phyloP scores from a whole-genome alignment of 2,113 vertebrate genomes.

The Podarcis raffonei region DNA sequence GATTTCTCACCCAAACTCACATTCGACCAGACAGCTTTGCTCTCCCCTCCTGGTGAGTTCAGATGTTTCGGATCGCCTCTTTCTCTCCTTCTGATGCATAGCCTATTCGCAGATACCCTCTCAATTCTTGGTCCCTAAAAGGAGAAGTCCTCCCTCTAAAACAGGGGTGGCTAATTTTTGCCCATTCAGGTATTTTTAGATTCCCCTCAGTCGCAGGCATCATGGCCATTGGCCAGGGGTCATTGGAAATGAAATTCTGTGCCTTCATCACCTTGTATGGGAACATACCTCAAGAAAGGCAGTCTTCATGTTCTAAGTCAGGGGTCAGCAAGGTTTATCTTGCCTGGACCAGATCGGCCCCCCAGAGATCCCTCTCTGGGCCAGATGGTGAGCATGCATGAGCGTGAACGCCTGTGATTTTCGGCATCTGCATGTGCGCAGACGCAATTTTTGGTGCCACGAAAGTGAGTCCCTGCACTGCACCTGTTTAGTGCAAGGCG shows the following conservation, averaged over 20 bases:
- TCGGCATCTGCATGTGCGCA: too few species aligned
- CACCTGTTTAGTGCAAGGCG: rapidly evolving
- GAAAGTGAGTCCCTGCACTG: too few species aligned
- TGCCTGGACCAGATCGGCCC: too few species aligned
- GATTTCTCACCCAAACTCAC: neutral
- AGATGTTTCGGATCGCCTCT: neutral
- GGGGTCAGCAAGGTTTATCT: too few species aligned
- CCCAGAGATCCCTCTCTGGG: too few species aligned
- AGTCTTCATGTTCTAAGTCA: neutral
- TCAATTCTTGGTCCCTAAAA: neutral
- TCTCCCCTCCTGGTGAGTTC: neutral
- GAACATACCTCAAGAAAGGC: neutral
- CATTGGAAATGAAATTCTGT: neutral
- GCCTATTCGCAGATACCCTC: neutral
- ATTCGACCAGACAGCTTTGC: neutral
- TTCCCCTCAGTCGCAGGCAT: neutral
- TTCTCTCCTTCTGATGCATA: neutral
- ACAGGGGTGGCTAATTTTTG: neutral
- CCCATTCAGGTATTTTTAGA: neutral
- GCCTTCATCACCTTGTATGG: neutral
- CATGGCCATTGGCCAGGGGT: neutral
- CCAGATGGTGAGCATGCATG: too few species aligned
- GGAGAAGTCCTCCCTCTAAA: neutral
- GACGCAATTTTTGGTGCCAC: too few species aligned
- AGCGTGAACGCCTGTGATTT: too few species aligned